Evolutionary conservation across 2,797 vertebrate species (phyloP).

Genomic region (Sebastes ruberrimus): DNA sequence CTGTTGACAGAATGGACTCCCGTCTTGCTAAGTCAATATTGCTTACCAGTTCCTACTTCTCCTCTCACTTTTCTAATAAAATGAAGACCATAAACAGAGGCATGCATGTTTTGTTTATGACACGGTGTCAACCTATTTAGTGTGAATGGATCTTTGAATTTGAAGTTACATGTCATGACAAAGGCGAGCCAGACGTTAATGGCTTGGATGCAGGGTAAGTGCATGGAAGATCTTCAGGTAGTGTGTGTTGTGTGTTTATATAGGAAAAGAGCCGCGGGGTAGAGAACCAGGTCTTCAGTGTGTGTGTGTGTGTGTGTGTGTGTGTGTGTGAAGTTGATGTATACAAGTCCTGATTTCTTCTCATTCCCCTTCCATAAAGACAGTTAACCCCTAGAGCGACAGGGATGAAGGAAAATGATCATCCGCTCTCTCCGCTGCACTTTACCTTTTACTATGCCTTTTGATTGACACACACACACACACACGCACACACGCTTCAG

Average conservation of each 20-base stretch:
- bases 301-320: neutral
- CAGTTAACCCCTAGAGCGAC: slow-evolving; percentile 49
- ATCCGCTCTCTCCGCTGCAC: slow-evolving; percentile 16
- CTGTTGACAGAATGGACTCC: neutral
- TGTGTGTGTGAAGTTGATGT: slow-evolving; percentile 52
- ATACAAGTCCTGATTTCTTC: slow-evolving; percentile 55
- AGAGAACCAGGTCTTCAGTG: neutral
- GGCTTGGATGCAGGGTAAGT: neutral
- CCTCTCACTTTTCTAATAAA: slow-evolving; percentile 15
- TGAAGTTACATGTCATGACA: neutral
- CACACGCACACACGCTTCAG: neutral
- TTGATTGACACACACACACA: slow-evolving; percentile 24
- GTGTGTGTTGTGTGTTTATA: slow-evolving; percentile 13
- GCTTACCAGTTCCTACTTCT: neutral
- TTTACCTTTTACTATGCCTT: slow-evolving; percentile 50
- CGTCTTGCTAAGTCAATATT: neutral
- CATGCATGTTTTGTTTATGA: neutral
- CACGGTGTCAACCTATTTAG: neutral
- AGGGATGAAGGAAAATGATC: slow-evolving; percentile 46
- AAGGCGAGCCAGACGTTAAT: neutral
- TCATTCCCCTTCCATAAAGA: slow-evolving; percentile 40
- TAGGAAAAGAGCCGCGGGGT: slow-evolving; percentile 15
- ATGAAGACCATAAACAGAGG: neutral
- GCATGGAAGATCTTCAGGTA: slow-evolving; percentile 27
- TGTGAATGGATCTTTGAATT: slow-evolving; percentile 19